Percentiles rank a stretch among this genome's conserved stretches.
These are phyloP conservation scores for Heliconius hortense DNA, from an alignment of 2,888 invertebrate genomes.

Conservation along the genomic window DNA sequence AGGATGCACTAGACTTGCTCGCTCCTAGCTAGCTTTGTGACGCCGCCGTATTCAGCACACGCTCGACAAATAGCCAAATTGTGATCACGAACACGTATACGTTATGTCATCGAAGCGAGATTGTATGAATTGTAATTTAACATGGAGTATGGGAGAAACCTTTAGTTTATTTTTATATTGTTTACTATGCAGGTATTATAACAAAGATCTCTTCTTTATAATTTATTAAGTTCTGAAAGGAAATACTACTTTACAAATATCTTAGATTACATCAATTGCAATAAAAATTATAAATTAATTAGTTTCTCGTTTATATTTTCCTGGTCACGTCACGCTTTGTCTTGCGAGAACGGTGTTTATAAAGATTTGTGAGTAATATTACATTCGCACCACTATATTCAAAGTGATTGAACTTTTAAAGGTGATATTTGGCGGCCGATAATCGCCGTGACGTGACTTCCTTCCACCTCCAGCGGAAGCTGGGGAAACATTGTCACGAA, in stretches of 20 bases:
- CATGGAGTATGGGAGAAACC: neutral
- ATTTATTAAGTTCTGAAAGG: too few species aligned
- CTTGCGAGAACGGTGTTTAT: neutral
- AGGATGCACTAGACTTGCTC: conserved; percentile 17
- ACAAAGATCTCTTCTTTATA: too few species aligned
- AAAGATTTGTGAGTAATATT: neutral
- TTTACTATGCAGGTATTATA: too few species aligned
- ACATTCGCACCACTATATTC: conserved; percentile 29
- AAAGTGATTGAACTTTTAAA: conserved; percentile 52
- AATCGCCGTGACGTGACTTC: conserved; percentile 55
- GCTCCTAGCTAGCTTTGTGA: conserved; percentile 32
- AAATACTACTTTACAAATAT: too few species aligned
- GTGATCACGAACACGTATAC: conserved; percentile 28
- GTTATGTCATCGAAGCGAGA: conserved; percentile 29
- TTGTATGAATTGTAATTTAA: conserved; percentile 11
- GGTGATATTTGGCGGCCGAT: conserved; percentile 51
- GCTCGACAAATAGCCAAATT: conserved; percentile 34
- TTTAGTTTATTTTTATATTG: neutral
- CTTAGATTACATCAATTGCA: too few species aligned
- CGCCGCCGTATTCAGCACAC: conserved; percentile 34
- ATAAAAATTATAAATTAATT: too few species aligned
- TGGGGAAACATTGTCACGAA: conserved; percentile 45
- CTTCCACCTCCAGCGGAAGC: conserved; percentile 52
- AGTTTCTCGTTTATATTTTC: neutral
- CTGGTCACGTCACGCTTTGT: neutral